Evolutionary conservation across 2,113 vertebrate species (phyloP), one percentile per base, ranked within the genome.

Genomic region (Phrynosoma platyrhinos): DNA sequence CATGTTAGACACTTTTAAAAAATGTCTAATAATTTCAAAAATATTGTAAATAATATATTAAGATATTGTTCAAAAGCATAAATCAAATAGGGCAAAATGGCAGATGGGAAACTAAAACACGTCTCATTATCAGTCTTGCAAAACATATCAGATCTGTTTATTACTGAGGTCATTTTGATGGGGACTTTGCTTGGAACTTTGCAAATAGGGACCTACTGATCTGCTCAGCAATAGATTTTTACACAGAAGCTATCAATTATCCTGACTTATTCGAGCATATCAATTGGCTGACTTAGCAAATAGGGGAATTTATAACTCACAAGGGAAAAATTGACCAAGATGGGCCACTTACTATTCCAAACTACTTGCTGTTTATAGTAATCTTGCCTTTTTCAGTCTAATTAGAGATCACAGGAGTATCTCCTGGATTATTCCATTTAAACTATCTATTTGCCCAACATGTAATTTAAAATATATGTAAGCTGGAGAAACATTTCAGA

Each of bases 201-300:
- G 86, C 90, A 93, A 93, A 89, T 95, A 92, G 91, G 91, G 94
- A 91, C 93, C 72, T 91, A 90, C 72, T 91, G 91, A 94, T 95
- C 82, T 87, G 82, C 42, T 93, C 47, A 52, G 9, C 91, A 94
- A 95, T 92, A 95, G 92, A 95, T 94, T 94, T 96, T 95, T 92
- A 87, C 69, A 90, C 94, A 95, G 89, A 90, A 90, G 62, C 94
- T 94, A 90, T 96, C 94, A 96, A 93, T 96, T 96, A 86, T 95
- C 87, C 84, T 86, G 84, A 91, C 84, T 95, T 92, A 92, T n/a
- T 91, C 92, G 94, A 95, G 90, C 91, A 87, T 91, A 90, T 93
- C 94, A 92, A 62, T 90, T 95, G 92, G 88, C 96, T 97, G 94
- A 96, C 82, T 95, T 93, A 84, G 95, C 95, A 97, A 94, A 96